Conservation (phyloP, 2,113 vertebrate genomes). For the Tretioscincus oriximinensis region DNA sequence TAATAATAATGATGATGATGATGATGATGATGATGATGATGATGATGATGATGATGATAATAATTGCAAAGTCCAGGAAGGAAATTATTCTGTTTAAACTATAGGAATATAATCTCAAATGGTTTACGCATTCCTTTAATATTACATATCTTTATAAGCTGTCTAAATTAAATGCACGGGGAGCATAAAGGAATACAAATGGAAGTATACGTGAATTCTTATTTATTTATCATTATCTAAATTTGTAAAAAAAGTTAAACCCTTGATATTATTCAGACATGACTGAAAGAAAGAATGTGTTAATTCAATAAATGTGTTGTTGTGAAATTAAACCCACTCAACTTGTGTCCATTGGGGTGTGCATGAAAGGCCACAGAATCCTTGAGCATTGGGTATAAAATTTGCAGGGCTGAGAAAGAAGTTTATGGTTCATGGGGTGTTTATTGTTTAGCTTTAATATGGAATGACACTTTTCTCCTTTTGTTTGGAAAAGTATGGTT, state of each 20-base stretch:
- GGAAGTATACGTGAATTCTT: constrained; percentile 18
- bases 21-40: too few relatives aligned
- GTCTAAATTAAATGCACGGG: constrained; percentile 39
- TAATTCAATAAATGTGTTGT: constrained; percentile 71
- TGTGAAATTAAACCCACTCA: constrained; percentile 59
- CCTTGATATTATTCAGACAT: constrained; percentile 45
- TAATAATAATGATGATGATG: too few relatives aligned
- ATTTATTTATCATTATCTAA: constrained; percentile 32
- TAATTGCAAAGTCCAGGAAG: background rate
- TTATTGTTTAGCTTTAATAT: constrained; percentile 50
- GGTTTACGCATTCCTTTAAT: constrained; percentile 9
- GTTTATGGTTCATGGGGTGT: constrained; percentile 55
- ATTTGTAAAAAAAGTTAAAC: constrained; percentile 39
- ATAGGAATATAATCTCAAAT: constrained; percentile 18
- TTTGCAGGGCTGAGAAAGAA: constrained; percentile 61
- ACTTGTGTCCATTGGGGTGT: constrained; percentile 49
- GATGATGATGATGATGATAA: too few relatives aligned
- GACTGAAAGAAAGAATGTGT: constrained; percentile 65
- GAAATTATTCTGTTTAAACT: constrained; percentile 20
- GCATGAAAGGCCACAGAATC: constrained; percentile 49
- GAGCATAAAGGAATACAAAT: constrained; percentile 21
- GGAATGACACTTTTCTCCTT: constrained; percentile 58
- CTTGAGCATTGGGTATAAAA: constrained; percentile 46
- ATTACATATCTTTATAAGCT: constrained; percentile 29
- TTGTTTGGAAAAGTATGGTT: constrained; percentile 67